Percentiles rank a stretch among this genome's conserved stretches.
These are phyloP conservation scores for Panopea generosa DNA, from an alignment of 2,888 invertebrate genomes.

Conservation along the genomic window DNA sequence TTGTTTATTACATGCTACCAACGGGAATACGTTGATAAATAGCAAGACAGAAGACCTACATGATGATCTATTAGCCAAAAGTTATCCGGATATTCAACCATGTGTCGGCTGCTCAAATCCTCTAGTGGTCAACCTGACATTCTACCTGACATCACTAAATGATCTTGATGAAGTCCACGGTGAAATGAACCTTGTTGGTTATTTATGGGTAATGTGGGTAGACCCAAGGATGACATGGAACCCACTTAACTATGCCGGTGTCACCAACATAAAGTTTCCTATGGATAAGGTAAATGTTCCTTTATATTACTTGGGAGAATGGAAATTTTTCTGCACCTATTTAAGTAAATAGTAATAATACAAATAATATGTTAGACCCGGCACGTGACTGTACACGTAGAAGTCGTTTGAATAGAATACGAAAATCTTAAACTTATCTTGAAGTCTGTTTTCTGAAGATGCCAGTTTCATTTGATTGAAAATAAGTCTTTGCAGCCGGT, in stretches of 20 bases:
- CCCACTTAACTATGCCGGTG: conserved; percentile 18
- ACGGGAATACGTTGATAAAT: neutral
- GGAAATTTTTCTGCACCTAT: too few relatives aligned
- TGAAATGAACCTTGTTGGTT: conserved; percentile 32
- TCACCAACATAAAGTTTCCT: conserved; percentile 23
- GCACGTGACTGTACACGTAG: too few relatives aligned
- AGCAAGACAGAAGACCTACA: conserved; percentile 20
- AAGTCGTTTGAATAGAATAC: too few relatives aligned
- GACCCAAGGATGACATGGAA: conserved; percentile 45
- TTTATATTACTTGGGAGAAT: too few relatives aligned
- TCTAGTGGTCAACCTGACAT: conserved; percentile 18
- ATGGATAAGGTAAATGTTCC: conserved; percentile 18
- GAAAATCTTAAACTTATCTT: too few relatives aligned
- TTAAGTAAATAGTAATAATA: too few relatives aligned
- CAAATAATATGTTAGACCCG: too few relatives aligned
- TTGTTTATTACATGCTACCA: neutral
- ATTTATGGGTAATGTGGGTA: conserved; percentile 31
- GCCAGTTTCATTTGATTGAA: too few relatives aligned
- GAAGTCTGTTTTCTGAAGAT: too few relatives aligned
- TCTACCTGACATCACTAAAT: conserved; percentile 36
- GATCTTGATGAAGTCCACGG: conserved; percentile 35
- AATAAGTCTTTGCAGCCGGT: too few relatives aligned
- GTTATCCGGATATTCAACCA: conserved; percentile 15
- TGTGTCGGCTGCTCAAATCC: conserved; percentile 5
- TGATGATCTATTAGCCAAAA: conserved; percentile 3